Evolutionary conservation across 1,140 invertebrate species (phyloP).

Genomic region (Trichomalopsis sarcophagae): DNA sequence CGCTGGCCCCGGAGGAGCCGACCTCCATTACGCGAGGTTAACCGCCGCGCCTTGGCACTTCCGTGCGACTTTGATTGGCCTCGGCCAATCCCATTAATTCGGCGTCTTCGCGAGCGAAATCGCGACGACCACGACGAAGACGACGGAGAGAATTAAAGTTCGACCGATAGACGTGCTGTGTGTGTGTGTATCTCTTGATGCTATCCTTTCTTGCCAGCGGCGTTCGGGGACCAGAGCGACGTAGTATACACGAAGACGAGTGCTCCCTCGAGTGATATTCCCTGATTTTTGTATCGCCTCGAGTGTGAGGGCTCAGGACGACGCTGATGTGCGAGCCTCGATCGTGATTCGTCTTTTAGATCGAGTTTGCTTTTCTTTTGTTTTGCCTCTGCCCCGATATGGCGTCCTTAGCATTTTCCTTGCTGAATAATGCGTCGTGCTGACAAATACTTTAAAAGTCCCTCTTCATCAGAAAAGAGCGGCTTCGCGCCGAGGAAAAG

Average conservation of each 20-base stretch:
- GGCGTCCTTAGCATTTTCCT: not conserved
- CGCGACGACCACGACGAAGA: not conserved
- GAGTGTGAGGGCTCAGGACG: not conserved
- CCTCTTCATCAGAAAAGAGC: not conserved
- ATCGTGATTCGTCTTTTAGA: constrained; percentile 17
- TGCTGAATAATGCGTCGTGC: no score
- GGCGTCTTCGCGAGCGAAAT: constrained; percentile 31
- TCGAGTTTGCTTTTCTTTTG: not conserved
- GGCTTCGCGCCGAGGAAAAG: not conserved
- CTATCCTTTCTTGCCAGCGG: constrained; percentile 6
- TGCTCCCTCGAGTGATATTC: constrained; percentile 55
- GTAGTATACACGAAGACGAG: constrained; percentile 34
- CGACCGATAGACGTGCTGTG: constrained; percentile 18
- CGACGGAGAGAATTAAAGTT: constrained; percentile 52
- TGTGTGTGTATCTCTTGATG: not conserved
- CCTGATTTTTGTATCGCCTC: constrained; percentile 53
- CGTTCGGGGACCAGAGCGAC: constrained; percentile 21
- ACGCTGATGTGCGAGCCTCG: constrained; percentile 7
- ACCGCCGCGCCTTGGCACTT: constrained; percentile 70
- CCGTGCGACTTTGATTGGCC: constrained; percentile 70
- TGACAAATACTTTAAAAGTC: no score
- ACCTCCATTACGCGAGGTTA: constrained; percentile 72
- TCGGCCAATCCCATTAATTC: constrained; percentile 69
- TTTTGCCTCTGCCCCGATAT: not conserved
- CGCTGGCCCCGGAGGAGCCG: constrained; percentile 65